Conservation (phyloP, 1,140 invertebrate genomes). For the Trichonephila inaurata region DNA sequence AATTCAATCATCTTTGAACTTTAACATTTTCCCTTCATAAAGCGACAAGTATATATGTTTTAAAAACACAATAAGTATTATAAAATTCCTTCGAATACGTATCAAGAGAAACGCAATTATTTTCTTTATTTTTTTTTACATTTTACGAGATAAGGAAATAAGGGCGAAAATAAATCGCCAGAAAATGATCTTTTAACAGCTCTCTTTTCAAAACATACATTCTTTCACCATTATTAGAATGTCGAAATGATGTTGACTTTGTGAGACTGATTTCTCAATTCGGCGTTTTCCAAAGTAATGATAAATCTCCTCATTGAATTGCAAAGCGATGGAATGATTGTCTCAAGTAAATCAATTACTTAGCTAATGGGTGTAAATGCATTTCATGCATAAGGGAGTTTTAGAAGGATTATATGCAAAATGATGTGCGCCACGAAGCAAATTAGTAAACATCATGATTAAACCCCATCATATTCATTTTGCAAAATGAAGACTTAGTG, state of each 20-base stretch:
- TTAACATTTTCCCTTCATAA: too few relatives aligned
- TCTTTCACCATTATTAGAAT: not conserved
- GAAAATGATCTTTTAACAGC: not conserved
- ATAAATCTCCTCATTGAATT: not conserved
- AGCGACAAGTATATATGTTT: too few relatives aligned
- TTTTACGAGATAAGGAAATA: not conserved
- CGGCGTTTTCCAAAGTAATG: not conserved
- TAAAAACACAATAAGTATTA: too few relatives aligned
- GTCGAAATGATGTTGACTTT: not conserved
- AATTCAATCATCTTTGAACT: too few relatives aligned
- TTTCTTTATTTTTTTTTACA: not conserved
- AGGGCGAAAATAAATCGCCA: not conserved
- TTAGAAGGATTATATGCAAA: not conserved
- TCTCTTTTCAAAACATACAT: not conserved
- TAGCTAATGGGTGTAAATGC: not conserved
- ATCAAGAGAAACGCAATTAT: too few relatives aligned
- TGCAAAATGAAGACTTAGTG: not conserved
- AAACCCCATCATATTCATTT: not conserved
- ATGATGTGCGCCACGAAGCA: not conserved
- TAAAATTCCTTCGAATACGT: too few relatives aligned
- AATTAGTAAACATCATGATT: not conserved
- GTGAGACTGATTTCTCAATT: not conserved
- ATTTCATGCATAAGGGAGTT: slow-evolving; percentile 5
- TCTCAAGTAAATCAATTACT: not conserved
- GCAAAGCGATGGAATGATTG: not conserved